Evolutionary conservation across 2,113 vertebrate species (phyloP).

Genomic region (Campylorhamphus procurvoides): DNA sequence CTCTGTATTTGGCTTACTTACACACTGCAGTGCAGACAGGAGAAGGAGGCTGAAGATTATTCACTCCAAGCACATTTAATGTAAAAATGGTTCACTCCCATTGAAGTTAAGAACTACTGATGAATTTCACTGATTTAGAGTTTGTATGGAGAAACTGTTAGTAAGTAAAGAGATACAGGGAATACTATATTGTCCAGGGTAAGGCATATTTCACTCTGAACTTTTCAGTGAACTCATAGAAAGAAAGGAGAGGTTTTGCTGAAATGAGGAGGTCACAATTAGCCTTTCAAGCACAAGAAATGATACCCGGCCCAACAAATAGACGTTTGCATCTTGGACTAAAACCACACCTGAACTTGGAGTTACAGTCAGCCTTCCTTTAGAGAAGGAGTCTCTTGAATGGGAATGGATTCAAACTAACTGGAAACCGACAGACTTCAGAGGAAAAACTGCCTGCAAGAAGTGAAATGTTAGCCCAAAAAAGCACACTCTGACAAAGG

Average conservation of each 20-base stretch:
- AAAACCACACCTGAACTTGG: not conserved
- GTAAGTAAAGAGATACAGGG: accelerated
- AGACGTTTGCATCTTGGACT: not conserved
- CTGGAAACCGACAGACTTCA: not conserved
- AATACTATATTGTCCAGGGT: not conserved
- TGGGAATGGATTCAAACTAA: not conserved
- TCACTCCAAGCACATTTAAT: not conserved
- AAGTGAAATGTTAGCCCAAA: not conserved
- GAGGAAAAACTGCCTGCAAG: not conserved
- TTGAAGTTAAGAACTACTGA: not conserved
- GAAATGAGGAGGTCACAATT: not conserved
- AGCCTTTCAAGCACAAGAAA: not conserved
- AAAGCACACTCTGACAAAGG: not conserved
- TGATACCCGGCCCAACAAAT: not conserved
- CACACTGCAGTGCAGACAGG: not conserved
- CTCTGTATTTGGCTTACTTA: not conserved
- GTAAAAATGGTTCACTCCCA: not conserved
- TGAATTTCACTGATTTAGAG: not conserved
- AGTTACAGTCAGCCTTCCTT: not conserved
- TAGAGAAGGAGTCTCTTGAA: not conserved
- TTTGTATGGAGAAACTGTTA: not conserved
- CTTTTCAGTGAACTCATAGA: not conserved
- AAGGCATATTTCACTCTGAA: not conserved
- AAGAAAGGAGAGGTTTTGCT: not conserved
- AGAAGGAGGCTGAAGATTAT: not conserved